Base-by-base conservation (phyloP, 2,797 vertebrate genomes). In the Macropodus opercularis region DNA sequence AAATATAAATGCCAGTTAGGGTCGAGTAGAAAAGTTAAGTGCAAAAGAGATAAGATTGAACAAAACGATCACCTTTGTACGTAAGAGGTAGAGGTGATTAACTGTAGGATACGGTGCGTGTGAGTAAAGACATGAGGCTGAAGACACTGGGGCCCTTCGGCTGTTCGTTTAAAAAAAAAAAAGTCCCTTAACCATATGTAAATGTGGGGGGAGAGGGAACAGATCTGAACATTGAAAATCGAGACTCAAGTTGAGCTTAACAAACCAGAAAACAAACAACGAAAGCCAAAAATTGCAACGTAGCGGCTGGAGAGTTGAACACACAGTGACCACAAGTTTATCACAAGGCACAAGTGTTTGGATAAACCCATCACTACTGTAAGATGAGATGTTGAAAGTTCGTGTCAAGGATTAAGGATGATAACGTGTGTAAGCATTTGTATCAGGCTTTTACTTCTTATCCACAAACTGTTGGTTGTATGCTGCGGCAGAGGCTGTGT, bases 311-410 rank as follows among this genome's bases (percentile, higher is more conserved):
- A 26, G 50, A 79, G 55, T 59, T 6, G 47, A 75, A 46, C 42
- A 72, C 23, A 44, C 53, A 68, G 79, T 77, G 75, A 84, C 52
- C 50, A 73, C 38, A 68, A 66, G 70, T 81, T 84, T 77, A 74
- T 79, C 80, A 72, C 75, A 81, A 85, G 78, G 80, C 86, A 79
- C 79, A 17, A 68, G 65, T 65, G 63, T 85, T 76, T 79, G 77
- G 75, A 86, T 81, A 73, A 85, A 85, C 76, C 43, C 77, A 54
- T 81, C 75, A 69, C 69, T 70, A 73, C 46, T 1, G 15, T 41
- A 39, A 63, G 52, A 82, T 39, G 56, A 72, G 70, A 74, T 62
- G 64, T 69, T 60, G 58, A 66, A 34, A 66, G 73, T 78, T 69
- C 74, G 61, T 64, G 59, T 75, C 55, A 71, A 38, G 69, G 42